Percentiles rank a stretch among this genome's conserved stretches.
These are phyloP conservation scores for Ceramica pisi DNA, from an alignment of 2,888 invertebrate genomes.

Conservation along the genomic window DNA sequence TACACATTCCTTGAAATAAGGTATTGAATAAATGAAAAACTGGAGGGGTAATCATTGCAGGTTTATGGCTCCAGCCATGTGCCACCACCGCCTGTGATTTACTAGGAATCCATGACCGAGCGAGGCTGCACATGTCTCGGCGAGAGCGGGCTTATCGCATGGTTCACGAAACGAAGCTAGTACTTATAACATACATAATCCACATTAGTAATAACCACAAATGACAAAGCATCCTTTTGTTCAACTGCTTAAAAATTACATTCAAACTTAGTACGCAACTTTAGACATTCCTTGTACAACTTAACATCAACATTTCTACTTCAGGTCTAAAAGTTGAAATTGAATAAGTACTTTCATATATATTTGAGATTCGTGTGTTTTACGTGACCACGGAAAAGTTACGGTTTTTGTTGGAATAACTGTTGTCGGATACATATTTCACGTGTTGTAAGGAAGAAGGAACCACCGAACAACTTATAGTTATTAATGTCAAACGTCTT, in stretches of 20 bases:
- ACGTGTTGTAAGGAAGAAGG: neutral
- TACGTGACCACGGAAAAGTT: constrained; percentile 6
- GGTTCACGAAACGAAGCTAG: neutral
- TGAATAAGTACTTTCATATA: constrained; percentile 16
- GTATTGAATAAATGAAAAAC: constrained; percentile 19
- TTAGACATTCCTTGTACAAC: constrained; percentile 9
- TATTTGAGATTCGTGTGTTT: constrained; percentile 17
- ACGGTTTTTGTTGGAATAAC: neutral
- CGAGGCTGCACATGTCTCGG: constrained; percentile 25
- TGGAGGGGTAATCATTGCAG: constrained; percentile 29
- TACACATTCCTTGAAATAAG: constrained; percentile 9
- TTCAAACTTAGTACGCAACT: constrained; percentile 36
- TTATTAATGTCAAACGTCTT: constrained; percentile 25
- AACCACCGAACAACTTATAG: constrained; percentile 9
- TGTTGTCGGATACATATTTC: constrained; percentile 10
- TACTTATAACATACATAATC: neutral
- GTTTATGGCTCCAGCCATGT: constrained; percentile 33
- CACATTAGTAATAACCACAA: neutral
- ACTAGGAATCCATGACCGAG: constrained; percentile 32
- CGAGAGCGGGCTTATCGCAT: neutral
- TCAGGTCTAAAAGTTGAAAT: constrained; percentile 35
- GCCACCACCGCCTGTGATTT: constrained; percentile 37
- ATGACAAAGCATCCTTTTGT: neutral
- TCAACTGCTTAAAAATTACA: constrained; percentile 25
- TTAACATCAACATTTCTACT: constrained; percentile 27